Percentiles rank a stretch among this genome's conserved stretches.
These are phyloP conservation scores for Orthosia incerta DNA, from an alignment of 2,888 invertebrate species.

Conservation along the genomic window DNA sequence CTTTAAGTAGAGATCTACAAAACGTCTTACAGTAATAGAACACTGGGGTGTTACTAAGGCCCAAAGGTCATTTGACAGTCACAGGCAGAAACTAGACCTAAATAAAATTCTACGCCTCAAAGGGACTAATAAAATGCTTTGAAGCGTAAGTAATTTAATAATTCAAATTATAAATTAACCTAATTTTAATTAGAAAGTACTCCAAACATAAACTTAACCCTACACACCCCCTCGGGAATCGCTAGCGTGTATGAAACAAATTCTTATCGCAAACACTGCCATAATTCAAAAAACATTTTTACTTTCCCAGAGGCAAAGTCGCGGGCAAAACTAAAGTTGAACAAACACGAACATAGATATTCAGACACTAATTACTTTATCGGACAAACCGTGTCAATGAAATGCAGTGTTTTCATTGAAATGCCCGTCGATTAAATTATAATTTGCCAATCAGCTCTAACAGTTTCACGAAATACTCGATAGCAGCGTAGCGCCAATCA, in stretches of 20 bases:
- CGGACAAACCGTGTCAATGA: constrained; percentile 48
- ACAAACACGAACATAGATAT: constrained; percentile 48
- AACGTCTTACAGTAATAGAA: neutral
- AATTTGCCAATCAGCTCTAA: constrained; percentile 79
- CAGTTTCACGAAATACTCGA: constrained; percentile 73
- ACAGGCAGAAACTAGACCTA: neutral
- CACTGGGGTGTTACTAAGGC: neutral
- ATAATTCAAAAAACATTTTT: constrained; percentile 51
- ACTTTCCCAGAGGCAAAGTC: constrained; percentile 38
- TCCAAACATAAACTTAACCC: constrained; percentile 37
- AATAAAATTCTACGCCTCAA: neutral
- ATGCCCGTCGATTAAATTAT: constrained; percentile 76
- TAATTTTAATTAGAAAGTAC: constrained; percentile 43
- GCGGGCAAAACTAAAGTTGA: constrained; percentile 18
- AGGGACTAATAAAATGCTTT: neutral
- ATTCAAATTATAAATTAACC: constrained; percentile 45
- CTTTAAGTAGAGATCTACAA: neutral
- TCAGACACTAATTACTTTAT: constrained; percentile 56
- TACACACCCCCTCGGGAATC: constrained; percentile 26
- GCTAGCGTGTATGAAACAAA: constrained; percentile 51
- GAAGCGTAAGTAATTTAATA: constrained; percentile 19
- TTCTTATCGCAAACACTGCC: constrained; percentile 38
- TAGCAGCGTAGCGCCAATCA: constrained; percentile 83
- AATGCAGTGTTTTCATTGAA: constrained; percentile 70
- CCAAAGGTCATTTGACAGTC: neutral